These are phyloP conservation scores for Vanessa cardui DNA, from an alignment of 2,888 invertebrate species.

Conservation along the genomic window DNA sequence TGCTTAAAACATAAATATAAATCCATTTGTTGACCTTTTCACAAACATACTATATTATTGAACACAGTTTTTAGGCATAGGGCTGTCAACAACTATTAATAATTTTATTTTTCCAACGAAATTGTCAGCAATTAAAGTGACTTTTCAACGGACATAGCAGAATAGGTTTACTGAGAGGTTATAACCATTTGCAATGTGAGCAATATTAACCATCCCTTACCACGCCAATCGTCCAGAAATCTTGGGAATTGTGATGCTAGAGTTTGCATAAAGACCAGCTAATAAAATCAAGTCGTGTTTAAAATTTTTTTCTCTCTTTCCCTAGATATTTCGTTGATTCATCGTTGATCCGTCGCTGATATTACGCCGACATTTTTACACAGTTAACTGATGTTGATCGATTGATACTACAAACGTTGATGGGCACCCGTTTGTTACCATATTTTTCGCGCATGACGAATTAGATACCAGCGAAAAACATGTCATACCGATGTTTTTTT, in stretches of 20 bases:
- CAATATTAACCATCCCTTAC: too few species aligned
- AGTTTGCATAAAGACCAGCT: too few species aligned
- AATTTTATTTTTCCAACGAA: too few species aligned
- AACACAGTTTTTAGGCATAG: not conserved
- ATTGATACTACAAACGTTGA: conserved; percentile 15
- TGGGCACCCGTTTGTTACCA: conserved; percentile 18
- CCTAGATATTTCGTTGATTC: too few species aligned
- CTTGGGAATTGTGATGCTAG: too few species aligned
- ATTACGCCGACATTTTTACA: conserved; percentile 14
- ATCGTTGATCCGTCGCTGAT: not conserved
- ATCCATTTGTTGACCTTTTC: not conserved
- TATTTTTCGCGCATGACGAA: conserved; percentile 21
- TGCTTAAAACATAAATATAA: not conserved
- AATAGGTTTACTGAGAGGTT: too few species aligned
- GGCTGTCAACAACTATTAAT: not conserved
- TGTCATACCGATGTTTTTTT: not conserved
- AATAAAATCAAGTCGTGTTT: too few species aligned
- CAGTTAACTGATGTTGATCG: conserved; percentile 28
- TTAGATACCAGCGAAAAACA: conserved; percentile 5
- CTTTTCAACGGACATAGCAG: too few species aligned
- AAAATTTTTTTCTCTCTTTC: too few species aligned
- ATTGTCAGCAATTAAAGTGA: too few species aligned
- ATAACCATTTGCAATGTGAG: too few species aligned
- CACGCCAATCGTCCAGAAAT: too few species aligned
- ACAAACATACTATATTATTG: not conserved